These are phyloP conservation scores for Aphodius sticticus DNA, from an alignment of 2,888 invertebrate genomes.

Conservation along the genomic window DNA sequence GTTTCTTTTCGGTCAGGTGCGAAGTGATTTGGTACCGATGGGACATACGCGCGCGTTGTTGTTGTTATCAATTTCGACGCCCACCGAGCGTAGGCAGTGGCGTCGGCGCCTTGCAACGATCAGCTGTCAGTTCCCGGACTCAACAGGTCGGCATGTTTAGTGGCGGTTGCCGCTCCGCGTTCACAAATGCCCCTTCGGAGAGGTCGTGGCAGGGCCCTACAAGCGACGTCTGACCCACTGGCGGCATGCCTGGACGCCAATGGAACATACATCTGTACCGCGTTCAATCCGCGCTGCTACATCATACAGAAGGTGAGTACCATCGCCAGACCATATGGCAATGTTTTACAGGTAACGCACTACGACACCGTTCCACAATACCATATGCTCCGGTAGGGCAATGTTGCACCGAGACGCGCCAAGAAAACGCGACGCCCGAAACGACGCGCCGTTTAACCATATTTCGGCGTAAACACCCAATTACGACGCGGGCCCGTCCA, in stretches of 20 bases:
- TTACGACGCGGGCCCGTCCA: slow-evolving; percentile 37
- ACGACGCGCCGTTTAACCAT: background rate
- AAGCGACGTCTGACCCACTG: slow-evolving; percentile 53
- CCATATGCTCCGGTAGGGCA: slow-evolving; percentile 5
- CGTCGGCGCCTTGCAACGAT: slow-evolving; percentile 47
- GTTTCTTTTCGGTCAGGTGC: background rate
- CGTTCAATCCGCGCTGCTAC: slow-evolving; percentile 69
- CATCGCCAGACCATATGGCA: slow-evolving; percentile 28
- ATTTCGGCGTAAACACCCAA: slow-evolving; percentile 22
- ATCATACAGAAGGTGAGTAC: slow-evolving; percentile 70
- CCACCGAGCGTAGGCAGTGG: slow-evolving; percentile 45
- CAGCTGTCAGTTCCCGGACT: slow-evolving; percentile 58
- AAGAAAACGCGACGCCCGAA: background rate
- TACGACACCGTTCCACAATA: slow-evolving; percentile 8
- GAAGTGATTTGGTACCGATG: background rate
- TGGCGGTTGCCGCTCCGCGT: slow-evolving; percentile 52
- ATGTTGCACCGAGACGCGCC: background rate
- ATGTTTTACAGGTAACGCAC: background rate
- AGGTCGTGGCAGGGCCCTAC: slow-evolving; percentile 57
- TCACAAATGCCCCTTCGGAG: slow-evolving; percentile 59
- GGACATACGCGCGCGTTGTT: slow-evolving; percentile 11
- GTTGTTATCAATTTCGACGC: slow-evolving; percentile 45
- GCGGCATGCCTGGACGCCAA: slow-evolving; percentile 64
- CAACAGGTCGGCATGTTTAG: slow-evolving; percentile 63
- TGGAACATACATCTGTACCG: slow-evolving; percentile 69